Conservation (phyloP, 2,113 vertebrate genomes). For the Mormoops blainvillei region DNA sequence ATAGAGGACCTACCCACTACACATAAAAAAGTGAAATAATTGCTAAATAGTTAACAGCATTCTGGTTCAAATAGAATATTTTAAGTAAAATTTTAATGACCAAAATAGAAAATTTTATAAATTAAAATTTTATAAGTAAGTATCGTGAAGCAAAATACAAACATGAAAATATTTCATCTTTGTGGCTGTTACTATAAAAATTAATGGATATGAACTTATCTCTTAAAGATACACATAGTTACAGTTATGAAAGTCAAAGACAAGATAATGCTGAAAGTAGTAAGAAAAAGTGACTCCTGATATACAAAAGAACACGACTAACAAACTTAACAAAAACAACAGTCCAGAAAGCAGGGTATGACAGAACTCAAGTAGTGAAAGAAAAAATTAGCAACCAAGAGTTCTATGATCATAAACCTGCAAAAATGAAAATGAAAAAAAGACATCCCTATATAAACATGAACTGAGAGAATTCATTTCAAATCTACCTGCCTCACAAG, state of each 20-base stretch:
- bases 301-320: neutral
- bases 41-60: neutral
- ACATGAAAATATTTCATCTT: neutral
- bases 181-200: neutral
- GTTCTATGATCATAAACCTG: neutral
- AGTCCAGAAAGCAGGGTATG: neutral
- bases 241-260: neutral
- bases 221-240: neutral
- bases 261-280: neutral
- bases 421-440: neutral
- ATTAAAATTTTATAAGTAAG: neutral
- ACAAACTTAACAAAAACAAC: neutral
- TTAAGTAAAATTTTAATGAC: neutral
- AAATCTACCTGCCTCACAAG: neutral
- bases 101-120: neutral
- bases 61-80: neutral
- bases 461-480: neutral
- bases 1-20: neutral
- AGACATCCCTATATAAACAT: neutral
- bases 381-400: neutral
- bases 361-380: neutral
- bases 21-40: neutral
- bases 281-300: neutral
- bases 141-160: neutral
- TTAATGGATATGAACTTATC: neutral